Percentiles rank a stretch among this genome's conserved stretches.
phyloP scores from a whole-genome alignment of 2,113 vertebrate species.

The Amia ocellicauda region DNA sequence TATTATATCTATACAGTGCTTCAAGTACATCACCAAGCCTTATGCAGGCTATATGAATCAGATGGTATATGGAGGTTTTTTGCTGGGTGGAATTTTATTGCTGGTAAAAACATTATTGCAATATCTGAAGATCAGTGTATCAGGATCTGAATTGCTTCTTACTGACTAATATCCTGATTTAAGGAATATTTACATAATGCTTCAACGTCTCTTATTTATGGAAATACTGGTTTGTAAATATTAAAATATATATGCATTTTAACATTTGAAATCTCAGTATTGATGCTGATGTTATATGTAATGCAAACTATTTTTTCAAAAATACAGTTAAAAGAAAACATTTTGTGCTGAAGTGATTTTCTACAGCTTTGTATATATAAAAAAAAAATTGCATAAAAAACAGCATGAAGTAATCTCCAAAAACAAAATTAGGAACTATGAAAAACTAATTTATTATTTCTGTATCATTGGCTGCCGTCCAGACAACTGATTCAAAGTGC shows the following conservation, averaged over 20 bases:
- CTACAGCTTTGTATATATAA: too few relatives aligned
- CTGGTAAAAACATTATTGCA: background rate
- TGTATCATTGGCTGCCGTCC: too few relatives aligned
- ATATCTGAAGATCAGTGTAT: background rate
- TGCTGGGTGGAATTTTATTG: background rate
- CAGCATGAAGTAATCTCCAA: too few relatives aligned
- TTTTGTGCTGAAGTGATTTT: too few relatives aligned
- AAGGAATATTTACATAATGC: background rate
- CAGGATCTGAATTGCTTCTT: background rate
- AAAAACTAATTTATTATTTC: too few relatives aligned
- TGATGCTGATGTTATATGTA: conserved; percentile 9
- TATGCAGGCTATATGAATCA: background rate
- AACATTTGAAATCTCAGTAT: conserved; percentile 14
- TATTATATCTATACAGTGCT: background rate
- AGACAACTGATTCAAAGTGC: too few relatives aligned
- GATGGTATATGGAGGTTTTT: background rate
- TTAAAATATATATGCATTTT: conserved; percentile 21
- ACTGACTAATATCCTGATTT: too few relatives aligned
- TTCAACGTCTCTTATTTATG: conserved; percentile 36
- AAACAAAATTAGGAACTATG: too few relatives aligned
- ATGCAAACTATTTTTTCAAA: conserved; percentile 20
- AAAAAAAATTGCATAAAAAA: too few relatives aligned
- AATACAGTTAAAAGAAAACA: conserved; percentile 18
- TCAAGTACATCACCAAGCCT: background rate
- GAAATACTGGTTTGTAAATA: conserved; percentile 38